Evolutionary conservation across 2,797 vertebrate genomes (phyloP), one percentile per base, ranked within the genome.

Genomic region (Lepidocolaptes lacrymiger): DNA sequence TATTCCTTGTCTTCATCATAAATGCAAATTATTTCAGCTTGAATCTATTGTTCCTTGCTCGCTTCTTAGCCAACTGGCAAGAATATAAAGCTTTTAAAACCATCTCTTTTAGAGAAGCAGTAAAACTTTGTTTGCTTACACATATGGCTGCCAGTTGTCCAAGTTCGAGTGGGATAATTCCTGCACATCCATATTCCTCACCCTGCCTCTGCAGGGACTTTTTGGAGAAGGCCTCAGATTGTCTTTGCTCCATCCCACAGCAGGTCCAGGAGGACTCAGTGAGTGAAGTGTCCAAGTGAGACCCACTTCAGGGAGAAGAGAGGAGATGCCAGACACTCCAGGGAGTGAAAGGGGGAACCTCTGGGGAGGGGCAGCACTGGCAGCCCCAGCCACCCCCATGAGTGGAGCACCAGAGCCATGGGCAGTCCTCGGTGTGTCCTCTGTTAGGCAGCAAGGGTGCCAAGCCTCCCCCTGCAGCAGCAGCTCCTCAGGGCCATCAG

Each of bases 21-120:
- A 98, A 98, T 98, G 98, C 98, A 98, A 98, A 98, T 98, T 96
- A 98, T 98, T 98, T 98, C 97, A 97, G 95, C 97, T 97, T 96
- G 96, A 97, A 97, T 98, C 98, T 97, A 98, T 98, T 98, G 98
- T 98, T 98, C 97, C 95, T 97, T 93, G 79, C 85, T 96, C 67
- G 0, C 94, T 97, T 96, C 97, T 96, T 96, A 95, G 97, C 97
- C 97, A 98, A 98, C 94, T 98, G 96, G 97, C 96, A 97, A 97
- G 97, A 98, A 98, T 97, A 98, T 94, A 97, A 97, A 97, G 96
- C 96, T 96, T 95, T 95, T 91, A 84, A 94, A 97, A 94, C 8
- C 22, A 80, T 96, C 92, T 95, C 85, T 64, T 91, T 67, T 78
- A 91, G 71, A 95, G 91, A 64, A 90, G 94, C 26, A 94, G 85